A percentile compares a stretch with the other conserved stretches of the same genome.
These are phyloP conservation scores for Hyla sarda DNA, from an alignment of 2,113 vertebrate genomes.

Conservation along the genomic window DNA sequence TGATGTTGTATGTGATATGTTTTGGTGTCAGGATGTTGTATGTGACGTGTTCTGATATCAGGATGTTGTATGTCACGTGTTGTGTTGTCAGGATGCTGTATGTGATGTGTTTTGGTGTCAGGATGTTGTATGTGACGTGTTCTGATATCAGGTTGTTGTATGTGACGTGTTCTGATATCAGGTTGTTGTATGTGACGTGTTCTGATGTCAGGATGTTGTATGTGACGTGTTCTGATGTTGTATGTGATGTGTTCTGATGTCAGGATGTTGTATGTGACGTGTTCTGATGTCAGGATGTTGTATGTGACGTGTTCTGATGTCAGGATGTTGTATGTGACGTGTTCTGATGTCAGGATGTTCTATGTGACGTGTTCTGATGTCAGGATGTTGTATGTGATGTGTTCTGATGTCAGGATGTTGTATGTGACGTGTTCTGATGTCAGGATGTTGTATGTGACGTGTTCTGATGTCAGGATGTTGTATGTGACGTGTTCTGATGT, in stretches of 20 bases:
- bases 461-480: too few relatives aligned
- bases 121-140: not conserved
- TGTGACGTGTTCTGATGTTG: not conserved
- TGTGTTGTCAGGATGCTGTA: not conserved
- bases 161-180: not conserved
- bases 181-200: not conserved
- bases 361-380: too few relatives aligned
- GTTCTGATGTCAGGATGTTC: too few relatives aligned
- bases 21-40: not conserved
- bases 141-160: not conserved
- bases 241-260: not conserved
- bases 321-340: too few relatives aligned
- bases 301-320: not conserved
- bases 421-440: not conserved
- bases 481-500: not conserved
- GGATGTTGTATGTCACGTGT: too few relatives aligned
- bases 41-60: not conserved
- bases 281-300: not conserved
- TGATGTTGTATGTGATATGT: not conserved
- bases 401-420: not conserved
- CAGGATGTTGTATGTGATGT: too few relatives aligned
- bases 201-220: not conserved
- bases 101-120: not conserved
- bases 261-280: not conserved
- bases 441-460: not conserved